Percentiles rank a stretch among this genome's conserved stretches.
Conservation (phyloP, 2,797 vertebrate species). For the Emys orbicularis region DNA sequence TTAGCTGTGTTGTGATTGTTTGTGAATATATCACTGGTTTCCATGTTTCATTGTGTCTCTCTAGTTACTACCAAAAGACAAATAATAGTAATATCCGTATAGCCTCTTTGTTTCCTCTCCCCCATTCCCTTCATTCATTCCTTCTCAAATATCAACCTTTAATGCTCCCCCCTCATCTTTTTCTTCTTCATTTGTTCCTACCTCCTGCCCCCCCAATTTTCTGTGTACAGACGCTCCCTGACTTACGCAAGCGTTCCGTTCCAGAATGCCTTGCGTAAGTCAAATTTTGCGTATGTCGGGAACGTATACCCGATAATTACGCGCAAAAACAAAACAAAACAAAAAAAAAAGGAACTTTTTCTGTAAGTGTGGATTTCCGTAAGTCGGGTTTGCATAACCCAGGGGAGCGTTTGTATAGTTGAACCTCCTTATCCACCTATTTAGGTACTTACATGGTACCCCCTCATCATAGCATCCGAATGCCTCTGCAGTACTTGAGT, state of each 20-base stretch:
- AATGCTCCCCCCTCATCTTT: neutral
- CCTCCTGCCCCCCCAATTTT: neutral
- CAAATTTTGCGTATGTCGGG: too few species aligned
- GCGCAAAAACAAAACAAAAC: too few species aligned
- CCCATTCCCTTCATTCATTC: neutral
- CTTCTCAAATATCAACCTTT: neutral
- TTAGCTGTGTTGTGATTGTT: too few species aligned
- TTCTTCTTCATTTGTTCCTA: neutral
- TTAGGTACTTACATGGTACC: neutral
- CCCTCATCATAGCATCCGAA: neutral
- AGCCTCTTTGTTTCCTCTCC: slow-evolving; percentile 4
- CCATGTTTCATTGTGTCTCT: neutral
- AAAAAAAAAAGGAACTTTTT: too few species aligned
- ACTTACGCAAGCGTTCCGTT: too few species aligned
- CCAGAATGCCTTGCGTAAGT: too few species aligned
- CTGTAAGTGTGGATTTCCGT: too few species aligned
- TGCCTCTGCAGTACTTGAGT: neutral
- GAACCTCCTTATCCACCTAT: neutral
- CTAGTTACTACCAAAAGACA: slow-evolving; percentile 51
- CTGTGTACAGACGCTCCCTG: too few species aligned
- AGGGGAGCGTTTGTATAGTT: too few species aligned
- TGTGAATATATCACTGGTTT: neutral
- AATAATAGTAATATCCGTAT: slow-evolving; percentile 15
- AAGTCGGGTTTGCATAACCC: too few species aligned
- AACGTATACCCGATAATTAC: too few species aligned